These are phyloP conservation scores for Spilogale gracilis DNA, from an alignment of 2,113 vertebrate species.

Conservation along the genomic window DNA sequence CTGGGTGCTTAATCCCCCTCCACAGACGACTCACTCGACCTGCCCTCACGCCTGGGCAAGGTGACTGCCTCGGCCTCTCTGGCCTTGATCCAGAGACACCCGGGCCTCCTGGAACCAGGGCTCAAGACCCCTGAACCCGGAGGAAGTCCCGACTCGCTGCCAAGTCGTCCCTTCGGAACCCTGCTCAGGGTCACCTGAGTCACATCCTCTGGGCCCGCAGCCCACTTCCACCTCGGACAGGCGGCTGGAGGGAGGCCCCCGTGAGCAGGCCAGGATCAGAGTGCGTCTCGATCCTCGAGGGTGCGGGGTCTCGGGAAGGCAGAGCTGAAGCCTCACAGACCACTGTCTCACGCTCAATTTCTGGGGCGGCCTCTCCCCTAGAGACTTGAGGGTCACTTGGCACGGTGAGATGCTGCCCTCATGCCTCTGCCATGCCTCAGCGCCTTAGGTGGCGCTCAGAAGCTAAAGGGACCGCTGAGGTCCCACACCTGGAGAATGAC, in stretches of 20 bases:
- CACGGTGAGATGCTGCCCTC: neutral
- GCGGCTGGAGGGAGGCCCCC: neutral
- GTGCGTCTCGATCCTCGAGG: neutral
- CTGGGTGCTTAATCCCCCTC: neutral
- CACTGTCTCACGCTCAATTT: neutral
- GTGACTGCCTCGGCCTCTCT: neutral
- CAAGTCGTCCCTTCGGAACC: neutral
- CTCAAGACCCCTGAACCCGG: neutral
- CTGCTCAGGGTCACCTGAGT: neutral
- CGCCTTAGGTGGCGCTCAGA: neutral
- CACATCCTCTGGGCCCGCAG: neutral
- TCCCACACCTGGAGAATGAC: neutral
- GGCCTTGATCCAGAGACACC: neutral
- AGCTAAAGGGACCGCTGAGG: neutral
- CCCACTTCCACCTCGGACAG: neutral
- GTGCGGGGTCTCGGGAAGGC: neutral
- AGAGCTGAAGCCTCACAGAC: neutral
- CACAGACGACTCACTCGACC: neutral
- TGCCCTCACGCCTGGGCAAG: neutral
- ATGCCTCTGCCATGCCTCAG: neutral
- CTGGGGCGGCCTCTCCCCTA: neutral
- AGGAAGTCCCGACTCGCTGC: neutral
- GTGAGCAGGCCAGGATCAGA: accelerated
- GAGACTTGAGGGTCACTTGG: neutral
- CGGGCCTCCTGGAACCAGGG: neutral